Evolutionary conservation across 2,797 vertebrate species (phyloP).

Genomic region (Pantherophis alleghaniensis): DNA sequence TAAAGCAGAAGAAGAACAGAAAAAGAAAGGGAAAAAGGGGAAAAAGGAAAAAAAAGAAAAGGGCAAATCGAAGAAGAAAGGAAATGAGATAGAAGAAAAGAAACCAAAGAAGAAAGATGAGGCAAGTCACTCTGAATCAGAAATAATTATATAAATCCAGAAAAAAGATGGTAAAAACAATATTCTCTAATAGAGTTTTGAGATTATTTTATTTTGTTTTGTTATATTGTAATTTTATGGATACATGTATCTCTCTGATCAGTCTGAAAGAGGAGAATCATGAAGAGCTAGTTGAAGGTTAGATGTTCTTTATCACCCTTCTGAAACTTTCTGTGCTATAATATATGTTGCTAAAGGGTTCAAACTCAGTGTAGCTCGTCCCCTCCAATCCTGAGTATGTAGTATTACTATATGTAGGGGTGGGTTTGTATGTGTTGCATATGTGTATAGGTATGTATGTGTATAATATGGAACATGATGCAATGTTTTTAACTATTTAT

Average conservation of each 20-base stretch:
- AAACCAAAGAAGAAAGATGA: conserved; percentile 41
- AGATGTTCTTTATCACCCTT: neutral
- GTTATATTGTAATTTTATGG: neutral
- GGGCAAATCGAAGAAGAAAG: conserved; percentile 50
- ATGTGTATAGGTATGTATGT: neutral
- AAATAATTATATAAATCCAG: neutral
- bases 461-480: neutral
- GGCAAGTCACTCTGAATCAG: conserved; percentile 30
- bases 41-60: conserved; percentile 54
- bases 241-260: neutral
- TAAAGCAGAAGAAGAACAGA: conserved; percentile 63
- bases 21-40: conserved; percentile 55
- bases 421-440: neutral
- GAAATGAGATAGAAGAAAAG: conserved; percentile 30
- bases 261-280: neutral
- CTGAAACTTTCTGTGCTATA: neutral
- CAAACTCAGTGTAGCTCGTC: too few species aligned
- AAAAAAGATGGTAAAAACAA: neutral
- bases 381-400: neutral
- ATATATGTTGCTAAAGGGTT: neutral
- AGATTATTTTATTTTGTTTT: neutral
- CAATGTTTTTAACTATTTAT: neutral
- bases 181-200: neutral
- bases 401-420: neutral
- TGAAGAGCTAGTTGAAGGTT: neutral